These are phyloP conservation scores for Clamator glandarius DNA, from an alignment of 2,797 vertebrate genomes.

Conservation along the genomic window DNA sequence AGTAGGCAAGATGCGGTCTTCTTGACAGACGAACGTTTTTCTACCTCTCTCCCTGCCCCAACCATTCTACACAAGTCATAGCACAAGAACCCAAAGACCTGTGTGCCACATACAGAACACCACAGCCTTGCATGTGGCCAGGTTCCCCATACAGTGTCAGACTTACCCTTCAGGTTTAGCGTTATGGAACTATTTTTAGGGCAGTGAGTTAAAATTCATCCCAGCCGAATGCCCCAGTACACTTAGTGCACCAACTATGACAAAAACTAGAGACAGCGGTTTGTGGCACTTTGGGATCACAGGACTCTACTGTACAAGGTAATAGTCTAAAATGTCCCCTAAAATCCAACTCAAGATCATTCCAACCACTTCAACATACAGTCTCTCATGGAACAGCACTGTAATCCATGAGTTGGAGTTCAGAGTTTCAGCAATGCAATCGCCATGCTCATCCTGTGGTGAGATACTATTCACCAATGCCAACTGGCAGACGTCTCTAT, in stretches of 20 bases:
- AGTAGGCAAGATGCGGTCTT: background rate
- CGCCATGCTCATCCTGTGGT: background rate
- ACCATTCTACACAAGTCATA: background rate
- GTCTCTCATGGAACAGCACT: rapidly evolving
- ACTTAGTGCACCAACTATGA: background rate
- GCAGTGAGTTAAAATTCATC: background rate
- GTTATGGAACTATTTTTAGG: background rate
- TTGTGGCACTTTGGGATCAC: background rate
- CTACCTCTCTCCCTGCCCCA: background rate
- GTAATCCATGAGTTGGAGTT: background rate
- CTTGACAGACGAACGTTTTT: background rate
- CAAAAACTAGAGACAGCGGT: background rate
- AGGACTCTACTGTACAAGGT: rapidly evolving
- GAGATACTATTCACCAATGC: background rate
- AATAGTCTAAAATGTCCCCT: background rate
- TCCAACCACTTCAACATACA: rapidly evolving
- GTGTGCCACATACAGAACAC: rapidly evolving
- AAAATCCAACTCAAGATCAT: background rate
- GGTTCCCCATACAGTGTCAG: background rate
- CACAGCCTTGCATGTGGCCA: background rate
- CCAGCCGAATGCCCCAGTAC: background rate
- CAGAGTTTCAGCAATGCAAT: background rate
- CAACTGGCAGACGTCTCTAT: background rate
- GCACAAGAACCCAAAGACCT: background rate
- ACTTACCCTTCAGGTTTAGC: background rate